Base-by-base conservation (phyloP, 2,888 invertebrate genomes). In the Pyrgus malvae region DNA sequence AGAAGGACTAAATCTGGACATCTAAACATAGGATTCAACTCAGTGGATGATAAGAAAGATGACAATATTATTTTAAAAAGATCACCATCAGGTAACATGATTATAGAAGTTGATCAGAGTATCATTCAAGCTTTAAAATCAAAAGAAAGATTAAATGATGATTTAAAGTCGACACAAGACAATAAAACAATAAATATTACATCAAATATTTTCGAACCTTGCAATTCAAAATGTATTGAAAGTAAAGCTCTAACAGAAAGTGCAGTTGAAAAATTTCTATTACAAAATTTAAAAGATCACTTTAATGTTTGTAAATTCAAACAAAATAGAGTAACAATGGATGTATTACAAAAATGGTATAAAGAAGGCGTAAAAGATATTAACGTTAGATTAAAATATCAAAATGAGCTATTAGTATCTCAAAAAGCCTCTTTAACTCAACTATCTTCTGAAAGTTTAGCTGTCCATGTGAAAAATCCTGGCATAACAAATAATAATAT, bases 1-100 rank as follows among this genome's bases (percentile, higher is more conserved):
- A 67, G 61, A 19, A 69, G 66, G 65, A 70, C 69, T 3, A 45
- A 60, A 19, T 70, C 76, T 2, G 74, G 70, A 0, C 61, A 72
- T 45, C 58, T 67, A 31, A 33, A 63, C 14, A 41, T 78, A 17
- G 57, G 70, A 57, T 73, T 77, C 9, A 60, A 62, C 48, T 55
- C 59, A 2, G 51, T 61, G 9, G 27, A 16, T 16, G 41, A 45
- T 27, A 14, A n/a, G n/a, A n/a, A 16, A 2, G 45, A 33, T 5
- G 31, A 56, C 14, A 55, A 25, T 37, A 45, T 60, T 45, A 25
- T 56, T 25, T 42, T 55, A n/a, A 57, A 56, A 11, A 51, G 31
- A 14, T 48, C 61, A 19, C 48, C 50, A 8, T 54, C 54, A 3
- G 48, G 38, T 27, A 48, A 25, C 0, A 57, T 72, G 12, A 25